Percentiles rank a stretch among this genome's conserved stretches.
phyloP scores from a whole-genome alignment of 2,797 vertebrate genomes.

The Coregonus sp. region DNA sequence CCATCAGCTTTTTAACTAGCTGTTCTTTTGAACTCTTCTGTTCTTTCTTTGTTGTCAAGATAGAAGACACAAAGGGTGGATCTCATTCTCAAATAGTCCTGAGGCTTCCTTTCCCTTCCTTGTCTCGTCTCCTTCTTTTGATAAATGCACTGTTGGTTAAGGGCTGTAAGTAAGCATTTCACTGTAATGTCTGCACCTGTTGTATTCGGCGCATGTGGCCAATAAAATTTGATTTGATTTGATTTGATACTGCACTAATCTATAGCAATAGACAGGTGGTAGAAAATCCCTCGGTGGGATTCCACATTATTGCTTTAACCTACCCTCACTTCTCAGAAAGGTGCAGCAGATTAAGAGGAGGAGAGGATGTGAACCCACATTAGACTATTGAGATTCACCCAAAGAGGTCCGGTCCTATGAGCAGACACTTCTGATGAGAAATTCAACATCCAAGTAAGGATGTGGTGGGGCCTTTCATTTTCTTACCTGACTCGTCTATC shows the following conservation, averaged over 20 bases:
- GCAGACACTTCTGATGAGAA: conserved; percentile 7
- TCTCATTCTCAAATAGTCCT: too few relatives aligned
- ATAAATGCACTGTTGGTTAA: not conserved
- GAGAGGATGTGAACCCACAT: not conserved
- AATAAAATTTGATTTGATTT: too few relatives aligned
- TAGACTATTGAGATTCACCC: not conserved
- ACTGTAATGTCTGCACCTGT: too few relatives aligned
- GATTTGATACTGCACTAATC: not conserved
- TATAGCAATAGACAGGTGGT: not conserved
- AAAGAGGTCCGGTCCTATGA: not conserved
- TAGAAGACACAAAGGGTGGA: too few relatives aligned
- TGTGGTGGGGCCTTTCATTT: not conserved
- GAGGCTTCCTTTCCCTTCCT: too few relatives aligned
- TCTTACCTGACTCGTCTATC: not conserved
- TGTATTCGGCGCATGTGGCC: too few relatives aligned
- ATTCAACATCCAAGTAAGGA: conserved; percentile 50
- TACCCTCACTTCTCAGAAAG: not conserved
- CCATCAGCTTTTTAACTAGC: too few relatives aligned
- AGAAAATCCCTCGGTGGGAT: not conserved
- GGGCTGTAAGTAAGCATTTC: too few relatives aligned
- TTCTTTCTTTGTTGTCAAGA: too few relatives aligned
- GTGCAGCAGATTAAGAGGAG: not conserved
- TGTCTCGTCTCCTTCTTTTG: not conserved
- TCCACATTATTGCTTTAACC: not conserved
- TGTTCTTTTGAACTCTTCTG: too few relatives aligned